A percentile compares a stretch with the other conserved stretches of the same genome.
phyloP scores from a whole-genome alignment of 1,140 invertebrate genomes.

The Limonius californicus region DNA sequence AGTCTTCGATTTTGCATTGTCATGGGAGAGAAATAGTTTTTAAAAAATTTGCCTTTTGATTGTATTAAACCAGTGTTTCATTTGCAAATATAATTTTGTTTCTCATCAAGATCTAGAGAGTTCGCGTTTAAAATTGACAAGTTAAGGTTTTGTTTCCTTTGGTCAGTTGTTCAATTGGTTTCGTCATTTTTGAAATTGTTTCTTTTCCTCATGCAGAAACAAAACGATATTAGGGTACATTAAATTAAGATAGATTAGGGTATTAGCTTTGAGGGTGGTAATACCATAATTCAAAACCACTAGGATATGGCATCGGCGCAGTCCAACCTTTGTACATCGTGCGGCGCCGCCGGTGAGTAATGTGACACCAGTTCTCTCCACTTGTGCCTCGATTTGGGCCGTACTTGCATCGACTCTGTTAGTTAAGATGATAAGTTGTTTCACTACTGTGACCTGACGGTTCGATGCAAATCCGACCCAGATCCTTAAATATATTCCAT shows the following conservation, averaged over 20 bases:
- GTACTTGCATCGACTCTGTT: background rate
- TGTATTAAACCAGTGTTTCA: background rate
- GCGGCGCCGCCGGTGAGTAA: slow-evolving; percentile 47
- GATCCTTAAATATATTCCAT: too few relatives aligned
- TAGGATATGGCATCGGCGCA: slow-evolving; percentile 46
- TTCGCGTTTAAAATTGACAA: too few relatives aligned
- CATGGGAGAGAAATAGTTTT: background rate
- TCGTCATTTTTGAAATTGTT: slow-evolving; percentile 3
- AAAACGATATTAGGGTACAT: background rate
- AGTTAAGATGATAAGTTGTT: too few relatives aligned
- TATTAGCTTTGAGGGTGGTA: slow-evolving; percentile 42
- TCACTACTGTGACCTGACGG: too few relatives aligned
- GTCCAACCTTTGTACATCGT: slow-evolving; percentile 44
- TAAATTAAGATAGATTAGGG: slow-evolving; percentile 21
- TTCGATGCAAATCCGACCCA: too few relatives aligned
- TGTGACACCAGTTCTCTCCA: slow-evolving; percentile 26
- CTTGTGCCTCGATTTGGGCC: slow-evolving; percentile 1
- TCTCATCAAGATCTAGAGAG: too few relatives aligned
- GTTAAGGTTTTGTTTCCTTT: too few relatives aligned
- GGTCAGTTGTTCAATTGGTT: too few relatives aligned
- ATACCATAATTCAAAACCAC: slow-evolving; percentile 48
- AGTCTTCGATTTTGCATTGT: slow-evolving; percentile 6
- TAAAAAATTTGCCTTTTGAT: too few relatives aligned
- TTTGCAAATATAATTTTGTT: too few relatives aligned
- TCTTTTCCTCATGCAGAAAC: background rate